phyloP scores from a whole-genome alignment of 2,113 vertebrate genomes.

The Vimba vimba region DNA sequence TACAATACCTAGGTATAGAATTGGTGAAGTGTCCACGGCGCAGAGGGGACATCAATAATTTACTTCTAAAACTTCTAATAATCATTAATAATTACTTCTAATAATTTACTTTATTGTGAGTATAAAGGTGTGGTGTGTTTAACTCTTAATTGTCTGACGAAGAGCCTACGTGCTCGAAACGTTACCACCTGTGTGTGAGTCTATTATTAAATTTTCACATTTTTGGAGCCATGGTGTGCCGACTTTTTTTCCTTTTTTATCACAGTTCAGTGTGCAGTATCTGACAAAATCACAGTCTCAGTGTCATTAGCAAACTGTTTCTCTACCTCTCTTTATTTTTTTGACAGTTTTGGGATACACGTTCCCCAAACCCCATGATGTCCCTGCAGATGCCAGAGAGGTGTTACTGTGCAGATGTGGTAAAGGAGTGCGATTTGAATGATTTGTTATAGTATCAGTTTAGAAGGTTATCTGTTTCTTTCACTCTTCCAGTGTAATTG shows the following conservation, averaged over 20 bases:
- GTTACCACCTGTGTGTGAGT: too few relatives aligned
- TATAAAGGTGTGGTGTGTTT: too few relatives aligned
- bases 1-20: too few relatives aligned
- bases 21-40: too few relatives aligned
- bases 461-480: background rate
- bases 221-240: too few relatives aligned
- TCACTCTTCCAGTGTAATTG: background rate
- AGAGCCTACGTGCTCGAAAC: too few relatives aligned
- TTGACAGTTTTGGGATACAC: slow-evolving; percentile 95
- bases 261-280: background rate
- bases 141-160: too few relatives aligned
- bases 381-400: slow-evolving; percentile 93
- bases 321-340: background rate
- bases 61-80: too few relatives aligned
- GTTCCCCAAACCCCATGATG: slow-evolving; percentile 97
- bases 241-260: background rate
- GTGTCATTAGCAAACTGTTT: background rate
- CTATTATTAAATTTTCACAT: too few relatives aligned
- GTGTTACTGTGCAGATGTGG: slow-evolving; percentile 98
- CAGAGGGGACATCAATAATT: too few relatives aligned
- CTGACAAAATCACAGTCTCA: background rate
- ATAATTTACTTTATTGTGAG: too few relatives aligned
- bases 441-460: background rate
- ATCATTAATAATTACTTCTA: too few relatives aligned
- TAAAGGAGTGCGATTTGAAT: slow-evolving; percentile 69